phyloP scores from a whole-genome alignment of 64 coral and sea anemone species.

The Cladopsammia gracilis region DNA sequence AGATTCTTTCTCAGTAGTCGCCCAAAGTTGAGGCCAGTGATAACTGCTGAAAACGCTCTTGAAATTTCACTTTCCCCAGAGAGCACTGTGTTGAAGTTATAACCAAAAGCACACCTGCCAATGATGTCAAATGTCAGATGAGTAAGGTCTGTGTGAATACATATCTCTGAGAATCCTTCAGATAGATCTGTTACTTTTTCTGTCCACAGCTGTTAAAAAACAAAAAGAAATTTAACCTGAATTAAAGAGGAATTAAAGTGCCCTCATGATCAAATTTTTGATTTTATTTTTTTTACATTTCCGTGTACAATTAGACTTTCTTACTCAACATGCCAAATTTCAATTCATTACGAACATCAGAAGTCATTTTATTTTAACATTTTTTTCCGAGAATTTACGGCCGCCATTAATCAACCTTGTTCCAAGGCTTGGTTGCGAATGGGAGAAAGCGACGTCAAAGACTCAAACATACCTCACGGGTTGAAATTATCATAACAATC shows the following conservation, averaged over 20 bases:
- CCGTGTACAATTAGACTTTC: too few species aligned
- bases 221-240: not conserved
- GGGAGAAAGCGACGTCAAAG: too few species aligned
- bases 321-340: too few species aligned
- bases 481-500: too few species aligned
- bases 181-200: conserved; percentile 23
- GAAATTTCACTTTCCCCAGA: conserved; percentile 59
- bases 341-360: too few species aligned
- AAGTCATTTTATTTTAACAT: too few species aligned
- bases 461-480: too few species aligned
- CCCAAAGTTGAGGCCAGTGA: conserved; percentile 33
- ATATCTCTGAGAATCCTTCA: conserved; percentile 38
- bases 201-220: conserved; percentile 56
- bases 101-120: conserved; percentile 80
- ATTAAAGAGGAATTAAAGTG: not conserved
- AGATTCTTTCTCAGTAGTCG: conserved; percentile 25
- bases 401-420: too few species aligned
- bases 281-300: too few species aligned
- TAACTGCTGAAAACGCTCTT: conserved; percentile 55
- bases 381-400: too few species aligned
- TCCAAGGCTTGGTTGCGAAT: too few species aligned
- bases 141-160: not conserved
- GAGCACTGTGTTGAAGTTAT: conserved; percentile 59
- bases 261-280: too few species aligned
- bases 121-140: conserved; percentile 73